phyloP scores from a whole-genome alignment of 2,888 invertebrate genomes.

The Amblyjoppa proteus region DNA sequence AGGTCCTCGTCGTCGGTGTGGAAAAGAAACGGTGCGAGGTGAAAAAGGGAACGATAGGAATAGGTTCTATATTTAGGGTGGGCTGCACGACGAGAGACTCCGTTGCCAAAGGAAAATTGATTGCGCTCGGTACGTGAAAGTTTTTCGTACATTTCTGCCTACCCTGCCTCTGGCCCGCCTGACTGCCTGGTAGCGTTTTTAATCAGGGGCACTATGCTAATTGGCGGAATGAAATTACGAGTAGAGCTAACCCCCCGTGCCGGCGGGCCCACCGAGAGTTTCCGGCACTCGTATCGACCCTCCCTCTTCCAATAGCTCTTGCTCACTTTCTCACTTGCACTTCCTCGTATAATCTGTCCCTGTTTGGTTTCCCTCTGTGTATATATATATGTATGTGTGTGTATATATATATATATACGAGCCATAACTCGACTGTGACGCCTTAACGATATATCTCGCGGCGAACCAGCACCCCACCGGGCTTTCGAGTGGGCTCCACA shows the following conservation, averaged over 20 bases:
- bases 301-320: conserved; percentile 38
- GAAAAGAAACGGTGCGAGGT: neutral
- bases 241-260: conserved; percentile 65
- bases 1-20: neutral
- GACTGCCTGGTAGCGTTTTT: conserved; percentile 71
- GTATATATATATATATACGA: conserved; percentile 9
- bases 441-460: conserved; percentile 58
- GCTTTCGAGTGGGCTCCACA: conserved; percentile 52
- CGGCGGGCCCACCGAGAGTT: conserved; percentile 66
- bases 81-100: conserved; percentile 22
- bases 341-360: conserved; percentile 9
- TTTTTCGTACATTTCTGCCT: conserved; percentile 55
- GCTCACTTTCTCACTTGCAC: conserved; percentile 39
- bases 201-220: conserved; percentile 75
- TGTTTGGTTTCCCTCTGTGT: conserved; percentile 7
- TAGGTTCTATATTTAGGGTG: conserved; percentile 37
- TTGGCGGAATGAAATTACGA: conserved; percentile 74
- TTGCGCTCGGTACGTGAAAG: conserved; percentile 48
- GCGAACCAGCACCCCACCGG: conserved; percentile 40
- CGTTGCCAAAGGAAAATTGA: conserved; percentile 54
- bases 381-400: conserved; percentile 2
- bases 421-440: conserved; percentile 39
- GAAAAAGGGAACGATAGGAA: conserved; percentile 4
- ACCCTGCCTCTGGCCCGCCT: conserved; percentile 42
- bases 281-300: conserved; percentile 70